Percentiles rank a stretch among this genome's conserved stretches.
Conservation (phyloP, 2,797 vertebrate species). For the Diglossa cyanea region DNA sequence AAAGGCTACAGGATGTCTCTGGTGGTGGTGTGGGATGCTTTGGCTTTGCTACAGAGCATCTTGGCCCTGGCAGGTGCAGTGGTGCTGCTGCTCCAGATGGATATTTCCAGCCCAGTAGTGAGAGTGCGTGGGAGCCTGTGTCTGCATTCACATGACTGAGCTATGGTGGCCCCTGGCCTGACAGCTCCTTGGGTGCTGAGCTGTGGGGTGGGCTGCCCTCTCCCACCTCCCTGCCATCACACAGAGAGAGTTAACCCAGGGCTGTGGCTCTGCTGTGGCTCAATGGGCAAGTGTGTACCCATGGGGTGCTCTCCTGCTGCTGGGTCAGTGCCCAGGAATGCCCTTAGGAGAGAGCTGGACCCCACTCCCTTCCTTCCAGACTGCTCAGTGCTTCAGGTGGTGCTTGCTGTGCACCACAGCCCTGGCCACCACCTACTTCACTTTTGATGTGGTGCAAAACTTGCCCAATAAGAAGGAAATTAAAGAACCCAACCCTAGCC, state of each 20-base stretch:
- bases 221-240: neutral
- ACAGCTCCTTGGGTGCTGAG: neutral
- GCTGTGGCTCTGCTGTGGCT: neutral
- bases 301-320: neutral
- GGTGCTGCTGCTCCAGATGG: rapidly evolving
- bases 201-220: neutral
- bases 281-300: rapidly evolving
- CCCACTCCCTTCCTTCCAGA: neutral
- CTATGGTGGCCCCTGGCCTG: neutral
- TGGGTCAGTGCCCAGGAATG: neutral
- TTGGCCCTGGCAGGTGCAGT: rapidly evolving
- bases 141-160: rapidly evolving
- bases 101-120: neutral
- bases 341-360: neutral
- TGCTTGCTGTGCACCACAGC: neutral
- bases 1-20: neutral
- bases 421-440: rapidly evolving
- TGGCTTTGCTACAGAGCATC: neutral
- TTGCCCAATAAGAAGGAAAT: neutral
- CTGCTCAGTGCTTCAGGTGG: neutral
- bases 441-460: rapidly evolving
- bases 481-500: neutral
- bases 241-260: neutral
- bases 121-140: rapidly evolving
- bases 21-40: neutral